These are phyloP conservation scores for Oreocharis arfaki DNA, from an alignment of 2,113 vertebrate genomes.

Conservation along the genomic window DNA sequence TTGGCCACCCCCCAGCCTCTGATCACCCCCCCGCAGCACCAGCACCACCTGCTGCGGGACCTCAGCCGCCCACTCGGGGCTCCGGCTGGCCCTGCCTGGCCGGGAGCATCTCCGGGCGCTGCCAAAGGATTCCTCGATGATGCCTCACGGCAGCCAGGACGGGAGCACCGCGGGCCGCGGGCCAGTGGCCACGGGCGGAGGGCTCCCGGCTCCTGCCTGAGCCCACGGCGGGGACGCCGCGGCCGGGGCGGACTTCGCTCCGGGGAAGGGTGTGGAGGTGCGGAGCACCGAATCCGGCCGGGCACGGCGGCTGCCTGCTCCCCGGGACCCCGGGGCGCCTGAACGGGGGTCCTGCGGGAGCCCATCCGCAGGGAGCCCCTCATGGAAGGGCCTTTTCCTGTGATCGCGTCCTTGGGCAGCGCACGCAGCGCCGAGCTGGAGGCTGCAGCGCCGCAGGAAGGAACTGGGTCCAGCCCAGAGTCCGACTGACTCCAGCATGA, in stretches of 20 bases:
- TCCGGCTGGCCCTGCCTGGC: not conserved
- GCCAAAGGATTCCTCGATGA: not conserved
- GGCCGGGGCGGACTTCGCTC: not conserved
- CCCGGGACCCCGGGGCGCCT: not conserved
- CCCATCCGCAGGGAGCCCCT: fast-evolving
- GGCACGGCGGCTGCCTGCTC: not conserved
- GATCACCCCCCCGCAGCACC: not conserved
- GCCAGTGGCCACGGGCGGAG: not conserved
- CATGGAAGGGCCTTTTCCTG: not conserved
- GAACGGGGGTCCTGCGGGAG: not conserved
- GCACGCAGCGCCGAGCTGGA: fast-evolving
- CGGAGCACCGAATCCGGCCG: fast-evolving
- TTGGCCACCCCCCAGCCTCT: fast-evolving
- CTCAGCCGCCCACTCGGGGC: not conserved
- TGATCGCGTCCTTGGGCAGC: not conserved
- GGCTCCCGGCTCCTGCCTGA: not conserved
- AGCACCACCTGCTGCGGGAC: not conserved
- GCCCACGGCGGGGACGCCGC: fast-evolving
- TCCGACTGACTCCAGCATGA: not conserved
- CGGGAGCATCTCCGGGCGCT: not conserved
- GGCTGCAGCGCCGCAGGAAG: constrained; percentile 6
- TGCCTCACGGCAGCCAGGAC: not conserved
- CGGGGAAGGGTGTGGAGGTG: not conserved
- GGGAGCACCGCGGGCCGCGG: not conserved
- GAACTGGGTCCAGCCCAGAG: constrained; percentile 28